Conservation (phyloP, 2,797 vertebrate genomes). For the Corythornis leucogaster region DNA sequence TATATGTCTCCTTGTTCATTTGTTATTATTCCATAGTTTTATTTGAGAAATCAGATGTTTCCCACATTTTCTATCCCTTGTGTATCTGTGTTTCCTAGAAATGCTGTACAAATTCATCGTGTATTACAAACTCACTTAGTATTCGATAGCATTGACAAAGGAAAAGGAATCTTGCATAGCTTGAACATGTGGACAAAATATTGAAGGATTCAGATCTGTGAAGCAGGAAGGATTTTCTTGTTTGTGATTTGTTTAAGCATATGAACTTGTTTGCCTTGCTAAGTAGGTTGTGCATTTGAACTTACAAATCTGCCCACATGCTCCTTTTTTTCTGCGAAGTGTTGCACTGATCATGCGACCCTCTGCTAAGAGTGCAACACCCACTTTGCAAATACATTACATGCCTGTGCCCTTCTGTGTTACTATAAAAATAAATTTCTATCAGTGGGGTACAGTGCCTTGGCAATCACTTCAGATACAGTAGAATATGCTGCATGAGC, state of each 20-base stretch:
- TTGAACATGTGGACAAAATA: neutral
- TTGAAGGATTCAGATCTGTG: neutral
- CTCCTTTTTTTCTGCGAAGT: neutral
- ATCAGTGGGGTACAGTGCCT: neutral
- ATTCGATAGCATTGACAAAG: neutral
- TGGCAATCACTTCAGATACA: neutral
- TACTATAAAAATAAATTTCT: constrained; percentile 44
- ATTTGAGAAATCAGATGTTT: neutral
- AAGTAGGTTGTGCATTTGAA: neutral
- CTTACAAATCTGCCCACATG: neutral
- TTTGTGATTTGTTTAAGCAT: neutral
- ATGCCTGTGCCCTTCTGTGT: constrained; percentile 26
- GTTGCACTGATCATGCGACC: neutral
- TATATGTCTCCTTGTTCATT: neutral
- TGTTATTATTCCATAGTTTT: neutral
- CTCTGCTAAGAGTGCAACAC: neutral
- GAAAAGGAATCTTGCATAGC: neutral
- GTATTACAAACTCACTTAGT: neutral
- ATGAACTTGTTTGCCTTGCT: neutral
- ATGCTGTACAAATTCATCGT: neutral
- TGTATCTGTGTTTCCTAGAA: neutral
- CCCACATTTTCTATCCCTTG: neutral
- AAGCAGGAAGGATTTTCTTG: neutral
- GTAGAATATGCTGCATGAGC: neutral
- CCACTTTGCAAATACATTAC: constrained; percentile 19